Base-by-base conservation (phyloP, 2,888 invertebrate genomes). In the Thymelicus lineola region DNA sequence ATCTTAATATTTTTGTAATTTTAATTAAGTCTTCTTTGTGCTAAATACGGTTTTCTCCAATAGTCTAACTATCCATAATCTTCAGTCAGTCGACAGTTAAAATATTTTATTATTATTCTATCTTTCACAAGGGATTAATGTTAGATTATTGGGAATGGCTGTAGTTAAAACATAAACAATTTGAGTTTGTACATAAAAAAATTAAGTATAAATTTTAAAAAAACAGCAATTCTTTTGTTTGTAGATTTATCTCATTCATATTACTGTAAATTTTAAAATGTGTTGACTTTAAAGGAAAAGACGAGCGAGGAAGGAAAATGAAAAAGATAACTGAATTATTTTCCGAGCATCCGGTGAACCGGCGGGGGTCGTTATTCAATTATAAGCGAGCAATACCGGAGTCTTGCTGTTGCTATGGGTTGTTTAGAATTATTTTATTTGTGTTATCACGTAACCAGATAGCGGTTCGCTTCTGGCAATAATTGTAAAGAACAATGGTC, bases 311-410 rank as follows among this genome's bases (percentile, higher is more conserved):
- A 72, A 77, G 70, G 73, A 71, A 76, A 75, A 77, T 50, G 80
- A 81, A 80, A 80, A 79, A 81, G 82, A 85, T 89, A 90, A 90
- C 85, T 81, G 78, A 88, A 89, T 90, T 88, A 89, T 89, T 86
- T 87, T 88, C 79, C 82, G 82, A 87, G 82, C 86, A 85, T 86
- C 86, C 86, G 84, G 81, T 80, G 85, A 84, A 80, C 82, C 85
- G 84, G 85, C 85, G 78, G 84, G 87, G 86, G 85, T 80, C 83
- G 84, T 89, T 86, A 90, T 91, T 90, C 89, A 89, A 90, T 91
- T 90, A 91, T 81, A 82, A 81, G 83, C 84, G 83, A 83, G 81
- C 80, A 81, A 86, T 86, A 86, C 59, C 79, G 79, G 80, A 87
- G 86, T 89, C 87, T 89, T 89, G 88, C 86, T 87, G 85, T 82